Percentiles rank a stretch among this genome's conserved stretches.
Evolutionary conservation across 2,797 vertebrate species (phyloP).

Genomic region (Loris lydekkerianus): DNA sequence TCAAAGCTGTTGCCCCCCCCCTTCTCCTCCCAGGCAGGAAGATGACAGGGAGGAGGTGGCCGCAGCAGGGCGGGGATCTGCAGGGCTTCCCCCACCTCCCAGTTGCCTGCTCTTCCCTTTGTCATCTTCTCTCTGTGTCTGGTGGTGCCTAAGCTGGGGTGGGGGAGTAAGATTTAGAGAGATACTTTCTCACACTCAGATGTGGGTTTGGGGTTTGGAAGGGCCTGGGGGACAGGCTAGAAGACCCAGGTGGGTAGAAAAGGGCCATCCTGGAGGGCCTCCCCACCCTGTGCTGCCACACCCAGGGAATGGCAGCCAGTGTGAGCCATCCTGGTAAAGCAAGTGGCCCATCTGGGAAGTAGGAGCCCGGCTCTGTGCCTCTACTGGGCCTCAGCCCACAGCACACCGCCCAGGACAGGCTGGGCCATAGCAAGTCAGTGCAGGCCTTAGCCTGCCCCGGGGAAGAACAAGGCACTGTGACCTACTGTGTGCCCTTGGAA

Average conservation of each 20-base stretch:
- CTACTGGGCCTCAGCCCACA: not conserved
- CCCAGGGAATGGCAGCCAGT: not conserved
- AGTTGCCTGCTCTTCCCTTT: accelerated
- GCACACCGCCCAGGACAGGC: not conserved
- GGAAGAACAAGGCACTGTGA: not conserved
- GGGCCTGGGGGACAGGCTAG: too few species aligned
- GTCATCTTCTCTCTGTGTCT: not conserved
- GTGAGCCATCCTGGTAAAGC: not conserved
- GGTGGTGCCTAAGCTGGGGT: not conserved
- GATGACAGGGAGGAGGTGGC: not conserved
- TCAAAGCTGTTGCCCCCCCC: not conserved
- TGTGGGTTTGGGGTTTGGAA: not conserved
- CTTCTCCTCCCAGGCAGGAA: not conserved
- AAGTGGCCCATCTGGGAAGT: not conserved
- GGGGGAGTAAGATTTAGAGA: not conserved
- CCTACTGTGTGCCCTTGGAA: not conserved
- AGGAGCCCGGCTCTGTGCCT: not conserved
- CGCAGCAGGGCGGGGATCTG: not conserved
- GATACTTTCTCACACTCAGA: not conserved
- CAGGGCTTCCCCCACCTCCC: not conserved
- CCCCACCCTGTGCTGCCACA: accelerated
- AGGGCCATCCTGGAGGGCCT: not conserved
- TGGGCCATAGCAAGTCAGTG: not conserved
- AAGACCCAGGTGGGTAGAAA: not conserved
- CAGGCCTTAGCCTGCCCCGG: not conserved